Percentiles rank a stretch among this genome's conserved stretches.
These are phyloP conservation scores for Echinarachnius parma DNA, from an alignment of 53 echinoderm and acorn worm species.

Conservation along the genomic window DNA sequence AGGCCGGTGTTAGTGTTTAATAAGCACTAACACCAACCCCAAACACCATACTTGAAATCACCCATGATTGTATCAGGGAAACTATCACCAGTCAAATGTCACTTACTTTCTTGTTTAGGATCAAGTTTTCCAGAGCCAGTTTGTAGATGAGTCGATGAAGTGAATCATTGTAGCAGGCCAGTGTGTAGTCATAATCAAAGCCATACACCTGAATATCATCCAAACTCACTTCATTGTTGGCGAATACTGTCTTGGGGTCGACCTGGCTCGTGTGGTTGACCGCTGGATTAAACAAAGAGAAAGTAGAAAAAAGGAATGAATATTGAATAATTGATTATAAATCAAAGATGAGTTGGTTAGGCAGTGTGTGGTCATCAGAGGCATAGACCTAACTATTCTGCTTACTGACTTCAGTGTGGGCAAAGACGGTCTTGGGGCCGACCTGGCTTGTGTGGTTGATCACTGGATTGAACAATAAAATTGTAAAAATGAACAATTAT, in stretches of 20 bases:
- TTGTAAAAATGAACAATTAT: too few species aligned
- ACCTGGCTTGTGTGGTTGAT: too few species aligned
- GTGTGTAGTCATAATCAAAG: constrained; percentile 96
- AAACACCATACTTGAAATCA: too few species aligned
- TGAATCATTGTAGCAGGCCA: constrained; percentile 85
- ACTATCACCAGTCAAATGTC: too few species aligned
- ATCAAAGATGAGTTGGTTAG: too few species aligned
- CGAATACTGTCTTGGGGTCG: constrained; percentile 81
- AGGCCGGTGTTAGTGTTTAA: too few species aligned
- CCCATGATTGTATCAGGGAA: too few species aligned
- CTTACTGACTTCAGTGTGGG: constrained; percentile 42
- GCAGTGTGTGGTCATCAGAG: too few species aligned
- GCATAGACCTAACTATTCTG: too few species aligned
- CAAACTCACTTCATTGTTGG: constrained; percentile 88
- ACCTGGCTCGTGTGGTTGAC: constrained; percentile 58
- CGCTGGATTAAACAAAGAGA: constrained; percentile 28
- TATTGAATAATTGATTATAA: background rate
- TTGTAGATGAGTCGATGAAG: constrained; percentile 87
- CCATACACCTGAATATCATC: constrained; percentile 82
- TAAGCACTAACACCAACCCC: too few species aligned
- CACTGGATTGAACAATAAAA: too few species aligned
- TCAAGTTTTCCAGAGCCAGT: constrained; percentile 72
- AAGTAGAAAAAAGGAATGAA: background rate
- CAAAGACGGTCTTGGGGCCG: constrained; percentile 58
- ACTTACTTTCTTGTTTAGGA: constrained; percentile 71